These are phyloP conservation scores for Scaptomyza montana DNA, from an alignment of 1,140 invertebrate species.

Conservation along the genomic window DNA sequence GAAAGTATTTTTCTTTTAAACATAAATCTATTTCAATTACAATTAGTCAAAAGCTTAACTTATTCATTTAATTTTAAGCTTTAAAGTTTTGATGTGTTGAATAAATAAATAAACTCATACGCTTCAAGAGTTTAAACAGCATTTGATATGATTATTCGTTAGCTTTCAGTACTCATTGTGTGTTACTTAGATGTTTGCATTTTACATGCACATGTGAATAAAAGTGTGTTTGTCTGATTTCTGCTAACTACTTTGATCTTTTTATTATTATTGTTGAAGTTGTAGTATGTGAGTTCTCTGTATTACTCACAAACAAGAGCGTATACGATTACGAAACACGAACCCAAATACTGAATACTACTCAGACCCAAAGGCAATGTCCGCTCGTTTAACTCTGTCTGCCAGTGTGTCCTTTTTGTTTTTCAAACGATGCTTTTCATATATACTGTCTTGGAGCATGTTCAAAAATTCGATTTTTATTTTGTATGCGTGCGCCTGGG, in stretches of 20 bases:
- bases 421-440: slow-evolving; percentile 53
- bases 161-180: slow-evolving; percentile 36
- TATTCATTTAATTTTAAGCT: no score
- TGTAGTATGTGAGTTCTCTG: not conserved
- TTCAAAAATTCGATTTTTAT: slow-evolving; percentile 59
- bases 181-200: slow-evolving; percentile 24
- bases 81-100: no score
- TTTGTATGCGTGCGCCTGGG: not conserved
- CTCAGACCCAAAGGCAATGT: slow-evolving; percentile 29
- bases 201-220: slow-evolving; percentile 51
- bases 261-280: not conserved
- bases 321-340: not conserved
- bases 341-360: slow-evolving; percentile 11
- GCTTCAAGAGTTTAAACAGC: no score
- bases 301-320: slow-evolving; percentile 7
- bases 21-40: no score
- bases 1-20: no score
- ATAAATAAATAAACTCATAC: no score
- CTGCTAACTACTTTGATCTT: slow-evolving; percentile 27
- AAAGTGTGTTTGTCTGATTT: slow-evolving; percentile 60
- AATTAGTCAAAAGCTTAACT: no score
- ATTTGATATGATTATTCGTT: not conserved
- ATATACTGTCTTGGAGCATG: slow-evolving; percentile 49
- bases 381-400: not conserved
- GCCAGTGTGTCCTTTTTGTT: slow-evolving; percentile 43